Evolutionary conservation across 2,113 vertebrate species (phyloP).

Genomic region (Anhinga rufa): DNA sequence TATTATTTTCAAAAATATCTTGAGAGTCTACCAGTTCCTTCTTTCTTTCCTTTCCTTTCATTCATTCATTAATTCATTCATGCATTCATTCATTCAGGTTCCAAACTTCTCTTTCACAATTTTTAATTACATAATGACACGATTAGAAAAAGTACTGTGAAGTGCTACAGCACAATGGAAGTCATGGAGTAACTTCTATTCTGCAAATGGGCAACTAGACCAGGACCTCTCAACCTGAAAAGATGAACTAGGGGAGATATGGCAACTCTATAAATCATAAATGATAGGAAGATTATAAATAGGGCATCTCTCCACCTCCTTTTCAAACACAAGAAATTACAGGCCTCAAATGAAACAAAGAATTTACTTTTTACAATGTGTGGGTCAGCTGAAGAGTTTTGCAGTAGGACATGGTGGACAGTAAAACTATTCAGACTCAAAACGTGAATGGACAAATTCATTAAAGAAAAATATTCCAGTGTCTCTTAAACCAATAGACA

Average conservation of each 20-base stretch:
- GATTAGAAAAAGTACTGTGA: not conserved
- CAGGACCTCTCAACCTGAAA: not conserved
- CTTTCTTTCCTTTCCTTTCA: not conserved
- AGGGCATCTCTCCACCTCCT: not conserved
- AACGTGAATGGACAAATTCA: not conserved
- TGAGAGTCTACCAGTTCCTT: not conserved
- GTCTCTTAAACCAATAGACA: not conserved
- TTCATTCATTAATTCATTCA: not conserved
- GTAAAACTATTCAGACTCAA: not conserved
- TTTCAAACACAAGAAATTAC: not conserved
- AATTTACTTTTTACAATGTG: not conserved
- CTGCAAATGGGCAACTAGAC: not conserved
- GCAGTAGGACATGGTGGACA: not conserved
- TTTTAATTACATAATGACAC: not conserved
- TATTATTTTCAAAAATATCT: not conserved
- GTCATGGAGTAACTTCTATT: not conserved
- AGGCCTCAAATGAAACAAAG: not conserved
- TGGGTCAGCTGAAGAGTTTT: not conserved
- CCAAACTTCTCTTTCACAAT: not conserved
- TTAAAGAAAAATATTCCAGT: not conserved
- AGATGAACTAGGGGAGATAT: not conserved
- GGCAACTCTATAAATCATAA: not conserved
- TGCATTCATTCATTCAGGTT: not conserved
- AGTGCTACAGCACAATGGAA: not conserved
- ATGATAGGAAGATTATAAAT: not conserved